phyloP scores from a whole-genome alignment of 2,888 invertebrate species.

The Timema podura region DNA sequence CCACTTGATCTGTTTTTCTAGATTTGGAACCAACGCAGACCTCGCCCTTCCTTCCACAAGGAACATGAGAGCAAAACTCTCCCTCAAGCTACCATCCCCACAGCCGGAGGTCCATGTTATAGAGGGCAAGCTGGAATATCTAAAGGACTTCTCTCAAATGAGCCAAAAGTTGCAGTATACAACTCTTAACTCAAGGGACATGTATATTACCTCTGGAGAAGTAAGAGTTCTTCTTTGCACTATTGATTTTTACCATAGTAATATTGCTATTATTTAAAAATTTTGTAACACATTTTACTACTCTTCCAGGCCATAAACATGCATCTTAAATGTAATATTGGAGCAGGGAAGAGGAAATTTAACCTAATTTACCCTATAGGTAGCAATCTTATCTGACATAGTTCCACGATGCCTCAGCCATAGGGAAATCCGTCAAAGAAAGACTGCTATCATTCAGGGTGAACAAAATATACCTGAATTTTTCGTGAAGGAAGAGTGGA shows the following conservation, averaged over 20 bases:
- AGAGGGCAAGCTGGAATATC: constrained; percentile 32
- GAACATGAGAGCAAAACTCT: constrained; percentile 52
- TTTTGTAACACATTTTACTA: too few relatives aligned
- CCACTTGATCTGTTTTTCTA: constrained; percentile 30
- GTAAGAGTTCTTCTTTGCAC: background rate
- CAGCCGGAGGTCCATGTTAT: constrained; percentile 58
- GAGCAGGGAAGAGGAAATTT: too few relatives aligned
- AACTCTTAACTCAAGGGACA: constrained; percentile 20
- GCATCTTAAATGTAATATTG: too few relatives aligned
- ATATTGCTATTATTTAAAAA: too few relatives aligned
- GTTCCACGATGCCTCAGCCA: too few relatives aligned
- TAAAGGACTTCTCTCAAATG: constrained; percentile 31
- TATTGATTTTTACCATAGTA: background rate
- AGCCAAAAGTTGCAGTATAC: constrained; percentile 33
- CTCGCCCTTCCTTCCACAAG: constrained; percentile 48
- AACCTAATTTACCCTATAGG: too few relatives aligned
- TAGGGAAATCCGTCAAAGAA: too few relatives aligned
- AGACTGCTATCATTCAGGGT: too few relatives aligned
- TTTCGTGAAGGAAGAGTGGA: too few relatives aligned
- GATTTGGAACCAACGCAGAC: constrained; percentile 56
- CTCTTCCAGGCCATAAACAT: too few relatives aligned
- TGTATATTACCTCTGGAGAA: constrained; percentile 24
- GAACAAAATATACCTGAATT: too few relatives aligned
- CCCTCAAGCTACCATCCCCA: constrained; percentile 59
- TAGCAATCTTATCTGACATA: too few relatives aligned